Percentiles rank a stretch among this genome's conserved stretches.
Evolutionary conservation across 2,797 vertebrate species (phyloP).

Genomic region (Phoeniculus purpureus): DNA sequence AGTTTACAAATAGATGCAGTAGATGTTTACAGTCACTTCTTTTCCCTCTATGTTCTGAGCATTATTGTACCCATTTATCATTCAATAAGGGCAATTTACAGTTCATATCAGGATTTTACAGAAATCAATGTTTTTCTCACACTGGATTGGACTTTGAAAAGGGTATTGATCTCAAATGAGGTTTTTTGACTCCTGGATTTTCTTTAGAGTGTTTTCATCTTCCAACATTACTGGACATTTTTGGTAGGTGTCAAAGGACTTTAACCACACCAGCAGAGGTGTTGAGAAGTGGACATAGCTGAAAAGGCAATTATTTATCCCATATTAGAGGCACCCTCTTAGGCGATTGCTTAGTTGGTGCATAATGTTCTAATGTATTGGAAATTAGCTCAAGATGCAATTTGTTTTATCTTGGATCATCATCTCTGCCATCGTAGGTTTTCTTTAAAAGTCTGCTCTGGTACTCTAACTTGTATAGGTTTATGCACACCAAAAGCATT

Average conservation of each 20-base stretch:
- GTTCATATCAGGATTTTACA: conserved; percentile 48
- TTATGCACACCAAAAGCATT: no score
- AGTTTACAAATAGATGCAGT: conserved; percentile 23
- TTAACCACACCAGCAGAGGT: not conserved
- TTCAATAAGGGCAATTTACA: conserved; percentile 23
- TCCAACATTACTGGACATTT: not conserved
- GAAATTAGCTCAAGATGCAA: no score
- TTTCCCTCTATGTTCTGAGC: conserved; percentile 24
- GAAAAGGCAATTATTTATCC: no score
- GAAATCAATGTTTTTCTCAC: conserved; percentile 35
- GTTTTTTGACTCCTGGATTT: conserved; percentile 22
- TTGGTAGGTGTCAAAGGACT: not conserved
- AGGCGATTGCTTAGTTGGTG: no score
- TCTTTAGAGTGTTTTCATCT: conserved; percentile 6
- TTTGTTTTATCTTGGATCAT: no score
- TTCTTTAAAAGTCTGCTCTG: no score
- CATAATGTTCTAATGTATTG: no score
- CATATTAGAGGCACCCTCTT: no score
- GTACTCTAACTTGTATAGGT: no score
- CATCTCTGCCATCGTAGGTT: no score
- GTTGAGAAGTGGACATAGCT: no score
- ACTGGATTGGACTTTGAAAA: conserved; percentile 22
- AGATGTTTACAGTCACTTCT: not conserved
- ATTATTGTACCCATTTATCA: conserved; percentile 10
- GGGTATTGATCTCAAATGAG: conserved; percentile 26